Percentiles rank a stretch among this genome's conserved stretches.
Evolutionary conservation across 2,797 vertebrate species (phyloP).

Genomic region (Muscicapa comitata): DNA sequence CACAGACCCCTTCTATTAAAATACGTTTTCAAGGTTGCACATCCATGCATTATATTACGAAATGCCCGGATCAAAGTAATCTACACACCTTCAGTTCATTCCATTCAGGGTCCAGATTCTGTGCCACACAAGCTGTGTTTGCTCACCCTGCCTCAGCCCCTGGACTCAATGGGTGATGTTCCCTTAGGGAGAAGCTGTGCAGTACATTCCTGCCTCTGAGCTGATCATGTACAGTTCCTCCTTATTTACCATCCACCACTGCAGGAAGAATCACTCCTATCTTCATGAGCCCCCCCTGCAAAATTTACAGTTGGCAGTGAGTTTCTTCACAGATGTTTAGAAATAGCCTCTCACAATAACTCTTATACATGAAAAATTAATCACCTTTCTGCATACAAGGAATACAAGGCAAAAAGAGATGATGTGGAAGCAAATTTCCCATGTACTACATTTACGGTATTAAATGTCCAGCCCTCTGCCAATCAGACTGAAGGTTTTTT

Average conservation of each 20-base stretch:
- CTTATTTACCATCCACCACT: fast-evolving
- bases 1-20: background rate
- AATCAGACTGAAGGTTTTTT: background rate
- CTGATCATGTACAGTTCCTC: background rate
- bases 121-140: fast-evolving
- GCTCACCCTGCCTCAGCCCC: background rate
- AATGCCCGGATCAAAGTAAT: background rate
- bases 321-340: background rate
- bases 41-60: background rate
- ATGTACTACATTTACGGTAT: background rate
- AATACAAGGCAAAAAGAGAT: background rate
- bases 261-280: background rate
- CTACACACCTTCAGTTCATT: background rate
- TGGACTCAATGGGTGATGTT: fast-evolving
- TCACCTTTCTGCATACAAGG: background rate
- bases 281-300: background rate
- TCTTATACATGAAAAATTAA: background rate
- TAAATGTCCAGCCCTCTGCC: background rate
- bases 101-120: background rate
- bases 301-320: fast-evolving
- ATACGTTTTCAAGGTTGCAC: background rate
- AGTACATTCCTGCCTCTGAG: fast-evolving
- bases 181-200: background rate
- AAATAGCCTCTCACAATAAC: background rate
- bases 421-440: background rate